Evolutionary conservation across 2,113 vertebrate genomes (phyloP).

Genomic region (Chloropsis hardwickii): DNA sequence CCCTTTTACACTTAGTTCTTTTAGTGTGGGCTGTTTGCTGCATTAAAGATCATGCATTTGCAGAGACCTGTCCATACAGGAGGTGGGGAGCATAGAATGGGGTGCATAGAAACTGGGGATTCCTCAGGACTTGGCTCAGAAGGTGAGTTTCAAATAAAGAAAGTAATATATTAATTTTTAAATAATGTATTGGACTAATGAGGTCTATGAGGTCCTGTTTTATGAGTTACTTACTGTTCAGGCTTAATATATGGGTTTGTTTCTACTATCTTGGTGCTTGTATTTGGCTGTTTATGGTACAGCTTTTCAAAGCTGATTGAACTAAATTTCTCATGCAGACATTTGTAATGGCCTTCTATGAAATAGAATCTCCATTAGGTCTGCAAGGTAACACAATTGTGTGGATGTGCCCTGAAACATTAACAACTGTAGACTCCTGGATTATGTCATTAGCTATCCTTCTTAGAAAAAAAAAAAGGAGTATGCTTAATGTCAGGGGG

Average conservation of each 20-base stretch:
- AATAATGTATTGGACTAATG: not conserved
- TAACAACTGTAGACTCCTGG: not conserved
- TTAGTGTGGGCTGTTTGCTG: not conserved
- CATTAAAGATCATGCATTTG: not conserved
- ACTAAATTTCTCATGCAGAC: not conserved
- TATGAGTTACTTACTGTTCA: not conserved
- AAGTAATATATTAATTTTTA: not conserved
- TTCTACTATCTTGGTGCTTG: not conserved
- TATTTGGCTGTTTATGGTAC: not conserved
- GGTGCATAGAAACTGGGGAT: fast-evolving
- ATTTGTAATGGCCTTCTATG: not conserved
- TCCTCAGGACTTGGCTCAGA: not conserved
- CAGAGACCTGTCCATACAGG: not conserved
- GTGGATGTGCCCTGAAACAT: fast-evolving
- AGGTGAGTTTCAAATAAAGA: not conserved
- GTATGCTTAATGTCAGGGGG: not conserved
- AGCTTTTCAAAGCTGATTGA: not conserved
- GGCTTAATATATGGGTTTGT: not conserved
- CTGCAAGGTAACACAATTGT: not conserved
- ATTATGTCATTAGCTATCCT: not conserved
- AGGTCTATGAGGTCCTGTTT: not conserved
- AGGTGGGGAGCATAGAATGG: not conserved
- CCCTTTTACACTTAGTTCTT: not conserved
- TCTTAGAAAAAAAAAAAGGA: not conserved
- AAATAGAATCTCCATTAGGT: not conserved